Conservation (phyloP, 2,888 invertebrate species). For the Nephrotoma guestfalica region DNA sequence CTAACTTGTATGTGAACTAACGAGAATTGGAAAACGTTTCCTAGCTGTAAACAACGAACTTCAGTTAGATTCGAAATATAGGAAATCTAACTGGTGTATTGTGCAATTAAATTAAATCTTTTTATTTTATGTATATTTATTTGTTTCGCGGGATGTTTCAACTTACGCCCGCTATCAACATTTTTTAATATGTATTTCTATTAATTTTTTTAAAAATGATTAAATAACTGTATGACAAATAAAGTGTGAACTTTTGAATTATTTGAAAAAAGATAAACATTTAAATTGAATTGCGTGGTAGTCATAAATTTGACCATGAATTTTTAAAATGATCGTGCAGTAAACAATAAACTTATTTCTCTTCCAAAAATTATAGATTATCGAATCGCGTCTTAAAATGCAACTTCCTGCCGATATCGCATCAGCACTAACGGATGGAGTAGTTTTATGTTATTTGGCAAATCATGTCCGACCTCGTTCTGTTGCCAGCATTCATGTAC, state of each 20-base stretch:
- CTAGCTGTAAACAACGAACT: too few relatives aligned
- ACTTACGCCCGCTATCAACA: too few relatives aligned
- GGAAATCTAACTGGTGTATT: too few relatives aligned
- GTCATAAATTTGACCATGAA: background rate
- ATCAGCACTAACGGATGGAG: slow-evolving; percentile 77
- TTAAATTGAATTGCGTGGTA: background rate
- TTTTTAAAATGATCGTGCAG: background rate
- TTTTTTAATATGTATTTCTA: too few relatives aligned
- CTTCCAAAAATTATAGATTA: slow-evolving; percentile 44
- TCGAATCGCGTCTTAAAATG: slow-evolving; percentile 82
- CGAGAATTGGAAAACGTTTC: too few relatives aligned
- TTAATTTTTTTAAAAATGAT: too few relatives aligned
- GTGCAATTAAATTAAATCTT: too few relatives aligned
- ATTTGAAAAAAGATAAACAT: background rate
- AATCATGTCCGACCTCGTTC: slow-evolving; percentile 84
- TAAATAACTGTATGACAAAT: too few relatives aligned
- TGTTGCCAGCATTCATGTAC: slow-evolving; percentile 89
- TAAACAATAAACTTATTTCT: slow-evolving; percentile 2
- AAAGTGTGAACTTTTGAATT: background rate
- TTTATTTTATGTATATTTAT: too few relatives aligned
- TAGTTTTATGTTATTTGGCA: slow-evolving; percentile 86
- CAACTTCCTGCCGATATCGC: slow-evolving; percentile 73
- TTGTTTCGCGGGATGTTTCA: too few relatives aligned
- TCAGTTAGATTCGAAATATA: too few relatives aligned
- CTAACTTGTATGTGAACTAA: too few relatives aligned